Evolutionary conservation across 2,888 invertebrate species (phyloP), one percentile per base, ranked within the genome.

Genomic region (Agonum fuliginosum): DNA sequence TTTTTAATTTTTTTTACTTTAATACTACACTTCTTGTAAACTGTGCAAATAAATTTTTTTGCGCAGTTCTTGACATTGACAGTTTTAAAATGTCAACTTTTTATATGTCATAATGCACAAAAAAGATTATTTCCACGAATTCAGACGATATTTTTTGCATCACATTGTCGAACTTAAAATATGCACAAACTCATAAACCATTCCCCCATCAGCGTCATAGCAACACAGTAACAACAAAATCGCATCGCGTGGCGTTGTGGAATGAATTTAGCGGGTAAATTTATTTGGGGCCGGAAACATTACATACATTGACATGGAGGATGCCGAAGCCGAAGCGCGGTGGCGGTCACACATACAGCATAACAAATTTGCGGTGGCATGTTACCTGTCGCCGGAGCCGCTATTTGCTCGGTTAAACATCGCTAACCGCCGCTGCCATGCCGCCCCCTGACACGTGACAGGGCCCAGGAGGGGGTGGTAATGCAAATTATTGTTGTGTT

Each of bases 291-390:
- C 12, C 34, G 34, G 24, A n/a, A 24, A 54, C 54, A 27, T 54
- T 54, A 54, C 22, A 54, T 54, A 54, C 54, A 54, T 54, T 20
- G 54, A 54, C 54, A 24, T 54, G 54, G 24, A n/a, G n/a, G n/a
- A n/a, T n/a, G n/a, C n/a, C n/a, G n/a, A n/a, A n/a, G n/a, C n/a
- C n/a, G n/a, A n/a, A n/a, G n/a, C n/a, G n/a, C n/a, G n/a, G n/a
- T n/a, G n/a, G 58, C 30, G 58, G 17, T 62, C 58, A 62, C 58
- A 62, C 34, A 62, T 73, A 73, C 34, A 54, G 58, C 73, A 37
- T 73, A 73, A 73, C 73, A 73, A 73, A 73, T 73, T 73, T 73
- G 73, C 73, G 58, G 73, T 41, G 41, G 34, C 34, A 37, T 73
- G 73, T 73, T 54, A 73, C 73, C 73, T 58, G 41, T 58, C 73